Conservation (phyloP, 1,140 invertebrate species). For the Hyles euphorbiae region DNA sequence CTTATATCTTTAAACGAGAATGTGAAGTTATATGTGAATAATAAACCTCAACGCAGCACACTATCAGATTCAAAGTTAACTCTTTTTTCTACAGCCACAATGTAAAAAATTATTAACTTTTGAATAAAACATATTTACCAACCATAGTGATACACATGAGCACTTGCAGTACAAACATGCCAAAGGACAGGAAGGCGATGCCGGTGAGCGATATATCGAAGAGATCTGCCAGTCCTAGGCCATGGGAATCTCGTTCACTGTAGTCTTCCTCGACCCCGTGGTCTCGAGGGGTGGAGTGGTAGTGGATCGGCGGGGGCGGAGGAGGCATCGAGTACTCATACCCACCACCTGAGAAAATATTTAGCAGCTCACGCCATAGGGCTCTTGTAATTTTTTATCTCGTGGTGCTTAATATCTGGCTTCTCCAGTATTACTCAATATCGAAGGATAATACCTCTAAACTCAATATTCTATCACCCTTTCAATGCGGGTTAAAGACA, state of each 20-base stretch:
- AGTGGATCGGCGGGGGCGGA: slow-evolving; percentile 52
- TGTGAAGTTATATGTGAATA: too few relatives aligned
- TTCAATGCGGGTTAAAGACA: too few relatives aligned
- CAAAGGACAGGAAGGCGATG: slow-evolving; percentile 86
- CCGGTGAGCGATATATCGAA: slow-evolving; percentile 87
- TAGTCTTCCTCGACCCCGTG: slow-evolving; percentile 35
- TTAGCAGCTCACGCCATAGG: neutral
- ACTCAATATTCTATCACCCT: too few relatives aligned
- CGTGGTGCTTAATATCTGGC: too few relatives aligned
- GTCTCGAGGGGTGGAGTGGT: slow-evolving; percentile 28
- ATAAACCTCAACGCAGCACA: too few relatives aligned
- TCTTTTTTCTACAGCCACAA: too few relatives aligned
- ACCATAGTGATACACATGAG: slow-evolving; percentile 82
- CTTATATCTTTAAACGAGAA: too few relatives aligned
- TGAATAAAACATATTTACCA: slow-evolving; percentile 25
- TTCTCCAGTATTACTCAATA: too few relatives aligned
- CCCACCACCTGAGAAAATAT: slow-evolving; percentile 40
- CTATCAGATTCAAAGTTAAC: too few relatives aligned
- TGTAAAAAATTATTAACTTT: too few relatives aligned
- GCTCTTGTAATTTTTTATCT: too few relatives aligned
- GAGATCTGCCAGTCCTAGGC: slow-evolving; percentile 81
- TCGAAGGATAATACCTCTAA: too few relatives aligned
- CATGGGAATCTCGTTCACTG: slow-evolving; percentile 63
- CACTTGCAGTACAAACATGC: slow-evolving; percentile 84
- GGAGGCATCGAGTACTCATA: slow-evolving; percentile 63